Percentiles rank a stretch among this genome's conserved stretches.
phyloP scores from a whole-genome alignment of 2,888 invertebrate species.

The Drosophila colorata region DNA sequence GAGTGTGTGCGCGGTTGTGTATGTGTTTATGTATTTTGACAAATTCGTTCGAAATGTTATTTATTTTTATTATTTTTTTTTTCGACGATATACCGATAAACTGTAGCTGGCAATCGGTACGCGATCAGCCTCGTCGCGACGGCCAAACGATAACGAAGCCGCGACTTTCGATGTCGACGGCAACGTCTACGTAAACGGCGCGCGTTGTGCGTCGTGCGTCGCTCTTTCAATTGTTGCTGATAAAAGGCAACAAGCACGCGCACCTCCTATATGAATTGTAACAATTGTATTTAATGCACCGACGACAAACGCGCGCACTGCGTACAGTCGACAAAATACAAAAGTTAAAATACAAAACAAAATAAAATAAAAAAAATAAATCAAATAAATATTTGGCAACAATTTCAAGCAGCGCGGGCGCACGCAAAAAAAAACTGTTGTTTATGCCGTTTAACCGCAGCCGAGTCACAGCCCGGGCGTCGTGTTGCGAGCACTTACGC shows the following conservation, averaged over 20 bases:
- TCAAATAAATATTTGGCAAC: slow-evolving; percentile 30
- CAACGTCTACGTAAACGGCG: slow-evolving; percentile 2
- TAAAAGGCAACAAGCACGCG: slow-evolving; percentile 28
- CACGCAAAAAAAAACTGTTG: slow-evolving; percentile 27
- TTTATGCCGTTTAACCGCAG: slow-evolving; percentile 14
- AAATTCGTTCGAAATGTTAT: slow-evolving; percentile 13
- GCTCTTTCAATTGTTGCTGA: slow-evolving; percentile 31
- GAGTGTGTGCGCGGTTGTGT: background rate
- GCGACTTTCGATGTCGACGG: slow-evolving; percentile 15
- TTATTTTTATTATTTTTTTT: slow-evolving; percentile 1
- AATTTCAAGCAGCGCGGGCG: slow-evolving; percentile 33
- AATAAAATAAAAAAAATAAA: background rate
- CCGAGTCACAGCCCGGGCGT: slow-evolving; percentile 29
- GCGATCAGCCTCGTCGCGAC: slow-evolving; percentile 28
- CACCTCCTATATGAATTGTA: slow-evolving; percentile 16
- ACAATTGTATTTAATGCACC: slow-evolving; percentile 31
- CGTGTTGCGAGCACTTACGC: slow-evolving; percentile 81
- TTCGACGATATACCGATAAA: slow-evolving; percentile 28
- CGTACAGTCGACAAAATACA: slow-evolving; percentile 6
- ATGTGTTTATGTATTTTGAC: background rate
- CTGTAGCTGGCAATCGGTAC: slow-evolving; percentile 14
- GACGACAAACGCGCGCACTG: slow-evolving; percentile 15
- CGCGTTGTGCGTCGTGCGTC: slow-evolving; percentile 4
- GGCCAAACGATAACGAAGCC: slow-evolving; percentile 34
- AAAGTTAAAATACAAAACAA: slow-evolving; percentile 13